These are phyloP conservation scores for Amazona vittata DNA, from an alignment of 2,113 vertebrate genomes.

Conservation along the genomic window DNA sequence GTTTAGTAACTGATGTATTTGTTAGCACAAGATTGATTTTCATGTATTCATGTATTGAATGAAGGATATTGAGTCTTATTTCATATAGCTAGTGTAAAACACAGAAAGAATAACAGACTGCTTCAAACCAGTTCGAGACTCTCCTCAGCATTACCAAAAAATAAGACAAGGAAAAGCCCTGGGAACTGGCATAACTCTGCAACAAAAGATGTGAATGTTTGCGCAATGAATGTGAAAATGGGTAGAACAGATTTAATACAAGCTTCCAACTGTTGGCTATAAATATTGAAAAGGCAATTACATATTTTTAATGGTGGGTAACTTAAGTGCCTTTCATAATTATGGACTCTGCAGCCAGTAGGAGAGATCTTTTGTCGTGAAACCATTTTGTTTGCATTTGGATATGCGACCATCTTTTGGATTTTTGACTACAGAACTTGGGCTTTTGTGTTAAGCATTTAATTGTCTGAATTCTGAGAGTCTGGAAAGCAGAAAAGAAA, in stretches of 20 bases:
- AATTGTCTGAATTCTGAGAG: conserved; percentile 18
- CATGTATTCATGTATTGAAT: no score
- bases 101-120: not conserved
- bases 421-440: not conserved
- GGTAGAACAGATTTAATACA: not conserved
- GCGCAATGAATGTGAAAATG: not conserved
- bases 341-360: not conserved
- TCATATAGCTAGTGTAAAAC: not conserved
- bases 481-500: conserved; percentile 22
- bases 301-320: not conserved
- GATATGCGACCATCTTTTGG: not conserved
- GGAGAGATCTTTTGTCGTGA: not conserved
- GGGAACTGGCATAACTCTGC: not conserved
- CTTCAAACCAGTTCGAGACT: not conserved
- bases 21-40: not conserved
- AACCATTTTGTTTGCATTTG: conserved; percentile 8
- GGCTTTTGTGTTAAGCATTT: conserved; percentile 26
- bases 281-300: not conserved
- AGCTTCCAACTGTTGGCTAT: not conserved
- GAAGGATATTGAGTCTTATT: not conserved
- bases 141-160: not conserved
- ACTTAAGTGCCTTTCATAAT: not conserved
- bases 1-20: not conserved
- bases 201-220: not conserved
- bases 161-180: not conserved